Base-by-base conservation (phyloP, 1,140 invertebrate species). In the Eciton burchellii region DNA sequence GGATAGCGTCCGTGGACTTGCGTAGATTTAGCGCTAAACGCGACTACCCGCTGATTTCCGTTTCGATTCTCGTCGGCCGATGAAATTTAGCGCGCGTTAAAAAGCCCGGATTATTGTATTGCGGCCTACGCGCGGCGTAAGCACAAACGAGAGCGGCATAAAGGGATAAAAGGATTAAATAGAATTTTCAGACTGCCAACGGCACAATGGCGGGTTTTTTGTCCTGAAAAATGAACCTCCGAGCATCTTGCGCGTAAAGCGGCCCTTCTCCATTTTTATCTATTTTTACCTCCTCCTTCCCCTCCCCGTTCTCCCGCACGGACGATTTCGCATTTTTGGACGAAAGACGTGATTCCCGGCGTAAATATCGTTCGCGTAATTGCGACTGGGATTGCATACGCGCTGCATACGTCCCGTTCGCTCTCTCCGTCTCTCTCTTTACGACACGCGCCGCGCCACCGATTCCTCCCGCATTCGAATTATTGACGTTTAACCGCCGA, bases 401-500 rank as follows among this genome's bases (percentile, higher is more conserved):
- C 54, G 62, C n/a, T n/a, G n/a, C n/a, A n/a, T n/a, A n/a, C n/a
- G n/a, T n/a, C n/a, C n/a, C n/a, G n/a, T n/a, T n/a, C n/a, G n/a
- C 24, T 6, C 41, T 65, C 52, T 35, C 3, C 19, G n/a, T 1
- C 54, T 68, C 54, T 54, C 26, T 21, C 12, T 77, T 54, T 54
- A n/a, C 26, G 66, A 77, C 54, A 56, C 52, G 41, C 62, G 19
- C n/a, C 14, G n/a, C 35, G 71, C 19, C 68, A 24, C n/a, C n/a
- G 29, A 4, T 35, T 35, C 57, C 29, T 52, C 29, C 43, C 47
- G 12, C 54, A 77, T 77, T 52, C 62, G 45, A 77, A 77, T 77
- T 77, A 77, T 68, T 68, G 74, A 68, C 49, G 68, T 77, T 77
- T 77, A 77, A 43, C 74, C 35, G 63, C 68, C 74, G 63, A 3